These are phyloP conservation scores for Arctopsyche grandis DNA, from an alignment of 1,140 invertebrate species.

Conservation along the genomic window DNA sequence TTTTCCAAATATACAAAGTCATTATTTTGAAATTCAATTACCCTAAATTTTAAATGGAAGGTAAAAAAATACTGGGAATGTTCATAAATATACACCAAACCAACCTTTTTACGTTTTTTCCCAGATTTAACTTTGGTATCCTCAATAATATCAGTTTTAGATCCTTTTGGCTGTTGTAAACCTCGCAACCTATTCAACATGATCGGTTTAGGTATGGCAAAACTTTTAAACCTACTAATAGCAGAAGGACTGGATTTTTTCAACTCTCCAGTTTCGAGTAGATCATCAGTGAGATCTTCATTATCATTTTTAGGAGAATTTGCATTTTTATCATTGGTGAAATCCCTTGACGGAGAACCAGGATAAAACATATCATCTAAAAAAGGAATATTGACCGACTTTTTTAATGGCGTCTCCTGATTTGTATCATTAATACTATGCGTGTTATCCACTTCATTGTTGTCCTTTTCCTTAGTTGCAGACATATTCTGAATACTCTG, in stretches of 20 bases:
- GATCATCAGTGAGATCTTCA: constrained; percentile 41
- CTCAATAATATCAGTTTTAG: background rate
- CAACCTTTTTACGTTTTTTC: constrained; percentile 35
- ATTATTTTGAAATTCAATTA: too few species aligned
- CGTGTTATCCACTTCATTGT: background rate
- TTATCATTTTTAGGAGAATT: background rate
- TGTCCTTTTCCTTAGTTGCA: background rate
- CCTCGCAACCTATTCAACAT: constrained; percentile 60
- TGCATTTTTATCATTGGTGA: constrained; percentile 1
- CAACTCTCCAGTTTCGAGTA: constrained; percentile 13
- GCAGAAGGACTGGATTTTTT: constrained; percentile 12
- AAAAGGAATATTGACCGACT: constrained; percentile 59
- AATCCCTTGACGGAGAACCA: constrained; percentile 55
- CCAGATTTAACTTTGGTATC: background rate
- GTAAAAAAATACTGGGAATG: background rate
- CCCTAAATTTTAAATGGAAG: background rate
- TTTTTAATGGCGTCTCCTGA: background rate
- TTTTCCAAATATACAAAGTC: too few species aligned
- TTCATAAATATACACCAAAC: background rate
- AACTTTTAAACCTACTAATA: constrained; percentile 66
- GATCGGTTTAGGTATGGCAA: constrained; percentile 65
- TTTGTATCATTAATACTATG: background rate
- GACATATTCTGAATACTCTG: constrained; percentile 47
- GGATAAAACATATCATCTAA: constrained; percentile 66
- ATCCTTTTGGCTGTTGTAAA: constrained; percentile 27